Evolutionary conservation across 1,140 invertebrate species (phyloP), one percentile per base, ranked within the genome.

Genomic region (Hormaphis cornu): DNA sequence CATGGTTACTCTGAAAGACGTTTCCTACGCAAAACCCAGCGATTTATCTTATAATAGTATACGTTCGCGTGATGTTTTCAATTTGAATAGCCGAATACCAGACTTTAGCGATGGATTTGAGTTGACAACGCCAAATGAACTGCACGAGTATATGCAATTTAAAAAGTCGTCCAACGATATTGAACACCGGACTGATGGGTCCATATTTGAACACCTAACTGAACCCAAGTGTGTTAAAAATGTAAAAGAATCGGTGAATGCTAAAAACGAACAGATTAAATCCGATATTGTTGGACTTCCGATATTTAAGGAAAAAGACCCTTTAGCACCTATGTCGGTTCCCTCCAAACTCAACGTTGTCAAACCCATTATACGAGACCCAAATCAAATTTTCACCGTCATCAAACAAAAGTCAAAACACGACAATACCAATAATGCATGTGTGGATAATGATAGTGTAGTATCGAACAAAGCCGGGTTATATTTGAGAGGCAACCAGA

Each of bases 221-320:
- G 61, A 66, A 33, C 3, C 61, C 9, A 66, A 66, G 3, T 44
- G n/a, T 30, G 8, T 33, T 16, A 66, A 9, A 48, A 33, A 42
- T 16, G 0, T 22, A 22, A 48, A n/a, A 9, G 61, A 66, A 16
- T 12, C 28, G 7, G 22, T 16, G 14, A 50, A 24, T 30, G 10
- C 9, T 20, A 66, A 35, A 33, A 30, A 35, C 14, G 44, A 66
- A 22, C 44, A 33, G 18, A 18, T 22, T 26, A 66, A 66, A 50
- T 26, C 14, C 0, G 61, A 50, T 35, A 18, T 48, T 22, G 14
- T 66, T 35, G 61, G 61, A 24, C 20, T 66, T 0, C 61, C 61
- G 1, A 66, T 28, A 35, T 66, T 66, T 30, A 66, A 66, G 50
- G 61, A 66, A 2, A 66, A 66, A 66, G 61, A 66, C 6, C 61